Evolutionary conservation across 2,797 vertebrate species (phyloP), one percentile per base, ranked within the genome.

Genomic region (Lepilemur septentrionalis): DNA sequence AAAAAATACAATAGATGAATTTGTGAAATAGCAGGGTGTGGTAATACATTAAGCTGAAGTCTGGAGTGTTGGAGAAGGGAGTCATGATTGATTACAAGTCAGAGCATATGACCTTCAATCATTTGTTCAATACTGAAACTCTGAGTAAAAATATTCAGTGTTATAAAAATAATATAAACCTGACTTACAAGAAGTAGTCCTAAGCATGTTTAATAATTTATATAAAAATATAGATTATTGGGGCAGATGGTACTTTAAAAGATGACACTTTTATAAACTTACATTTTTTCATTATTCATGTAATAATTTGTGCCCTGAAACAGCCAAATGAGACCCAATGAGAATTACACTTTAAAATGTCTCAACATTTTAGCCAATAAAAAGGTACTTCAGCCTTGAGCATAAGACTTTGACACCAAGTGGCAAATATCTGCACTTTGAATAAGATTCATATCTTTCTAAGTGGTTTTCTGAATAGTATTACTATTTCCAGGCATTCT

Each of bases 371-470:
- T 65, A 97, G 38, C 20, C 59, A 94, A 83, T 81, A 85, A 93
- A 95, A 57, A 90, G 85, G 38, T 72, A 89, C 10, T 82, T 85
- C 35, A 70, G 63, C 15, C 41, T 96, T 92, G 50, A 95, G n/a
- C 12, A 67, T 57, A 79, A 95, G 25, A 76, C 50, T 92, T 91
- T 65, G 72, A 91, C 38, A 55, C 25, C 78, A 46, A 97, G 9
- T 61, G 43, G 38, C 23, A 93, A 95, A 43, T n/a, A 63, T 90
- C 67, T 93, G 35, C 30, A 85, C 14, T 63, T 73, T 57, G 67
- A 91, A 94, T 94, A 94, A 76, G 15, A 97, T 38, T 86, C 46
- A 55, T 67, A 83, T 76, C 73, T 89, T 91, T 93, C 65, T 94
- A 94, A 91, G 32, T 84, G 22, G 30, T 82, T 80, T 95, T 91